These are phyloP conservation scores for Mesorhabditis sp. DNA, from an alignment of 2,888 invertebrate species.

Conservation along the genomic window DNA sequence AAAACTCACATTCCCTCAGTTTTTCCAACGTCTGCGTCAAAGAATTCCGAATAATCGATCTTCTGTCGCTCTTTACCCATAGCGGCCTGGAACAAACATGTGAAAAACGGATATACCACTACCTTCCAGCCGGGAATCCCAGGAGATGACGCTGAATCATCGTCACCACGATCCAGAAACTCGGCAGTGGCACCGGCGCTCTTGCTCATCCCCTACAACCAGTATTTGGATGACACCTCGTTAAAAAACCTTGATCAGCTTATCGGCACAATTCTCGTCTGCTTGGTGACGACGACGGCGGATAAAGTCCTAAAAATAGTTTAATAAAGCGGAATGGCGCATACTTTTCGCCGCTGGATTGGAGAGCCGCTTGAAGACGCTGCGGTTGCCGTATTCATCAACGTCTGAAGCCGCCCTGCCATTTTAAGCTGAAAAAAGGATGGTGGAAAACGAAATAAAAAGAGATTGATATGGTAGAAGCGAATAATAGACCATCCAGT, in stretches of 20 bases:
- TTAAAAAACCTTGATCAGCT: background rate
- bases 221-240: background rate
- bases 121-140: slow-evolving; percentile 8
- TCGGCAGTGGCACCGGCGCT: slow-evolving; percentile 69
- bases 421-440: no score
- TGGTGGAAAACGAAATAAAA: no score
- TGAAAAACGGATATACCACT: slow-evolving; percentile 12
- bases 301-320: background rate
- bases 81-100: slow-evolving; percentile 28
- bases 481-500: no score
- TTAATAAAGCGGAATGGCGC: background rate
- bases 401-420: no score
- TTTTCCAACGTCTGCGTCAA: slow-evolving; percentile 76
- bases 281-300: slow-evolving; percentile 5
- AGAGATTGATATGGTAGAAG: no score
- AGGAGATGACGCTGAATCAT: no score
- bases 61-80: slow-evolving; percentile 45
- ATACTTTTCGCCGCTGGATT: background rate
- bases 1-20: slow-evolving; percentile 38
- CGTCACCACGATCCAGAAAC: slow-evolving; percentile 56
- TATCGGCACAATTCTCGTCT: slow-evolving; percentile 1
- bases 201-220: slow-evolving; percentile 75
- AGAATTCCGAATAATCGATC: slow-evolving; percentile 53
- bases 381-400: no score
- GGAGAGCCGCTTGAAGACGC: no score